Evolutionary conservation across 2,113 vertebrate genomes (phyloP).

Genomic region (Neolamprologus kungweensis): DNA sequence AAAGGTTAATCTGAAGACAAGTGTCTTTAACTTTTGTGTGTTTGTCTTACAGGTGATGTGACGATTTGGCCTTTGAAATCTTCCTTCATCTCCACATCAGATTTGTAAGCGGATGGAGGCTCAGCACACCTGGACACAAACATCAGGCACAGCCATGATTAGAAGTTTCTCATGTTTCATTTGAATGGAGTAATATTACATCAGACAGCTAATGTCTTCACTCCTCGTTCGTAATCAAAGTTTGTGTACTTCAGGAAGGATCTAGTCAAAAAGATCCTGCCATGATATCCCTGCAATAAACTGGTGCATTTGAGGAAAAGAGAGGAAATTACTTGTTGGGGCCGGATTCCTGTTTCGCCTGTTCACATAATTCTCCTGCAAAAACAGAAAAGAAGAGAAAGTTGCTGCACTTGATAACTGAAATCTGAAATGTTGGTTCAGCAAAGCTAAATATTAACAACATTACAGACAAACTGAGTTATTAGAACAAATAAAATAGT

Average conservation of each 20-base stretch:
- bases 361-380: conserved; percentile 47
- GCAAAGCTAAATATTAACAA: not conserved
- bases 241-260: not conserved
- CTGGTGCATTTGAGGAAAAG: not conserved
- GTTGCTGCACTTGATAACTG: not conserved
- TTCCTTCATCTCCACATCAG: conserved; percentile 22
- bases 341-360: not conserved
- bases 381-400: not conserved
- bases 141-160: not conserved
- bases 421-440: not conserved
- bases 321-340: conserved; percentile 39
- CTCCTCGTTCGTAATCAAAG: not conserved
- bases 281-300: not conserved
- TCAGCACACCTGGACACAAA: conserved; percentile 19
- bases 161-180: not conserved
- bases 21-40: not conserved
- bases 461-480: not conserved
- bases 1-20: not conserved
- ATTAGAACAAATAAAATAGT: not conserved
- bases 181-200: not conserved
- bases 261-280: not conserved
- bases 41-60: conserved; percentile 42
- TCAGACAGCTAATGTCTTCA: not conserved
- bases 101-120: conserved; percentile 6
- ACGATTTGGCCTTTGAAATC: conserved; percentile 8